Evolutionary conservation across 1,140 invertebrate genomes (phyloP).

Genomic region (Saxidomus purpurata): DNA sequence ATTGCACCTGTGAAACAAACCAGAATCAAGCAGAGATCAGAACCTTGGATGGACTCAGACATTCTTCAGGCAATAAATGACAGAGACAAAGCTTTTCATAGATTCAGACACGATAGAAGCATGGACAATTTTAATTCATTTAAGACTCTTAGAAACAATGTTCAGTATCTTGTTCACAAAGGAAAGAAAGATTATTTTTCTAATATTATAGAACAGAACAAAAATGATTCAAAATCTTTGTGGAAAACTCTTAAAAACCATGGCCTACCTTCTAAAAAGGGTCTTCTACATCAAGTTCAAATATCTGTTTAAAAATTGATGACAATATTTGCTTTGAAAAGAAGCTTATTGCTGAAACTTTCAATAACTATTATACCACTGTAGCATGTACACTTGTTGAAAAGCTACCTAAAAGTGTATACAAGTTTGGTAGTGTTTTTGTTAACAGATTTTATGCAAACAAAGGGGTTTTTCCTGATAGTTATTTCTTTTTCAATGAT

Average conservation of each 20-base stretch:
- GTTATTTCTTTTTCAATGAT: constrained; percentile 1
- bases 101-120: neutral
- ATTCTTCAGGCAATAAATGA: constrained; percentile 36
- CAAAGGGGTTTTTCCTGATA: constrained; percentile 44
- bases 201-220: constrained; percentile 32
- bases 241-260: constrained; percentile 36
- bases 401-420: neutral
- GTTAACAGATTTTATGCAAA: neutral
- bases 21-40: constrained; percentile 41
- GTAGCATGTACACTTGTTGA: constrained; percentile 42
- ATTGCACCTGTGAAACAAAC: constrained; percentile 38
- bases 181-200: constrained; percentile 12
- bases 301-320: constrained; percentile 46
- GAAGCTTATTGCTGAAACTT: constrained; percentile 33
- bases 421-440: constrained; percentile 36
- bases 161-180: constrained; percentile 23
- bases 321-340: constrained; percentile 49
- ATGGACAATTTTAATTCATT: constrained; percentile 27
- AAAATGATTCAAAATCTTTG: constrained; percentile 42
- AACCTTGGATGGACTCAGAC: constrained; percentile 49
- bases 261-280: constrained; percentile 29
- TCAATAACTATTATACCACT: constrained; percentile 36
- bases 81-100: too few species aligned
- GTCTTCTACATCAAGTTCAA: constrained; percentile 10
- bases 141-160: too few species aligned